phyloP scores from a whole-genome alignment of 2,113 vertebrate species.

The Enhydra lutris region DNA sequence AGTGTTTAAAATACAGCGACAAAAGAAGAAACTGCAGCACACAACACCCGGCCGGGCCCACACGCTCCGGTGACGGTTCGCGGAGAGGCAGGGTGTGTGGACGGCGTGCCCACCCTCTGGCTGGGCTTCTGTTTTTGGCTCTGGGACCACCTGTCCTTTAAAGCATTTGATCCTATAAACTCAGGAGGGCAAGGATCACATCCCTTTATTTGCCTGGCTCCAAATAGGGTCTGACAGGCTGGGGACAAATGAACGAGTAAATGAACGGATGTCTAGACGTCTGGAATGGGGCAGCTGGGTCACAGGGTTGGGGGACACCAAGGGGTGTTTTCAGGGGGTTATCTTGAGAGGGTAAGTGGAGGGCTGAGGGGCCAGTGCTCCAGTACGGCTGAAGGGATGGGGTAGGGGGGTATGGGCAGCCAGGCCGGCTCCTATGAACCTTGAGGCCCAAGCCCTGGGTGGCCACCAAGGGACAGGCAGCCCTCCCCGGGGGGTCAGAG shows the following conservation, averaged over 20 bases:
- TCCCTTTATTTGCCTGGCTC: background rate
- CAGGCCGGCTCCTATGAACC: background rate
- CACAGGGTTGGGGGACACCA: background rate
- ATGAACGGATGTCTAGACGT: background rate
- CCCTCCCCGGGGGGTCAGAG: background rate
- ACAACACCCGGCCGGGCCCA: constrained; percentile 22
- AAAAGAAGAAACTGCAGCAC: constrained; percentile 46
- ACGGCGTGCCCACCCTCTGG: background rate
- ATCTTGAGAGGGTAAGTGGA: background rate
- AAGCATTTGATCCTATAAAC: background rate
- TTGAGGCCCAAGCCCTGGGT: background rate
- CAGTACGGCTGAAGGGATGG: background rate
- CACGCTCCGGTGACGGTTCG: background rate
- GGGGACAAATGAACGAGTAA: background rate
- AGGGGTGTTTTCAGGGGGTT: background rate
- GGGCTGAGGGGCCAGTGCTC: background rate
- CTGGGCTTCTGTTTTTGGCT: background rate
- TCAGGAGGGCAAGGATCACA: background rate
- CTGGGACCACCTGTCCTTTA: background rate
- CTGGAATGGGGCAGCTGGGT: background rate
- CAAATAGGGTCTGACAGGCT: background rate
- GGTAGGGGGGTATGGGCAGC: background rate
- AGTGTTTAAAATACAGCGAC: constrained; percentile 59
- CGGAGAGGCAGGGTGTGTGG: background rate
- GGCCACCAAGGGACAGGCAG: background rate